Evolutionary conservation across 2,888 invertebrate genomes (phyloP).

Genomic region (Onchidella celtica): DNA sequence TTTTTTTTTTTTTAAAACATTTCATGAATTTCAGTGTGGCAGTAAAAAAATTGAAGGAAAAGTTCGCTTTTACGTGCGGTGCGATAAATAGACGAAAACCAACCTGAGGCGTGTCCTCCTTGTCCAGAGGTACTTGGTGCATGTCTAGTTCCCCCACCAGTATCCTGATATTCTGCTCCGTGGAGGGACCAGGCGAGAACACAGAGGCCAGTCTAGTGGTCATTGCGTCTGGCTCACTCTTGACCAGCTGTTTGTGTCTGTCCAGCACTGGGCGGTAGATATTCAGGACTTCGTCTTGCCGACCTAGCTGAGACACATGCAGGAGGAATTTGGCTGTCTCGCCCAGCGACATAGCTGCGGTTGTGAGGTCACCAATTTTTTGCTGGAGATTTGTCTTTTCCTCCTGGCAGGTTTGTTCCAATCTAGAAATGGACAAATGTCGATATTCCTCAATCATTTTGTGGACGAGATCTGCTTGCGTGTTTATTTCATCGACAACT

Average conservation of each 20-base stretch:
- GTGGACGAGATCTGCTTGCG: conserved; percentile 6
- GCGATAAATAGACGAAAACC: no score
- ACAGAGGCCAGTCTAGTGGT: conserved; percentile 58
- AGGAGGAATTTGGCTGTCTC: conserved; percentile 61
- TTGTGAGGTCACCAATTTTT: conserved; percentile 59
- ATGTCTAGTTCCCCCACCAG: conserved; percentile 68
- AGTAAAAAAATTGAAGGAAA: no score
- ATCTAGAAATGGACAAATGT: conserved; percentile 51
- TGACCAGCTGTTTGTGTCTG: conserved; percentile 65
- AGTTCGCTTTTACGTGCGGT: no score
- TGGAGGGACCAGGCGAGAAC: conserved; percentile 64
- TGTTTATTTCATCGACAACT: neutral
- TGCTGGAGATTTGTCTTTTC: conserved; percentile 58
- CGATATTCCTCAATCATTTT: conserved; percentile 66
- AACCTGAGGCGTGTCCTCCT: conserved; percentile 54
- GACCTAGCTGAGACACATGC: conserved; percentile 63
- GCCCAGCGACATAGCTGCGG: conserved; percentile 58
- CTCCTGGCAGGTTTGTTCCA: conserved; percentile 56
- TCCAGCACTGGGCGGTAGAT: conserved; percentile 62
- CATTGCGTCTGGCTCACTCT: conserved; percentile 65
- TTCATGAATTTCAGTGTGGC: no score
- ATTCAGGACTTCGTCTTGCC: conserved; percentile 67
- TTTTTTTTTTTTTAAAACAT: no score
- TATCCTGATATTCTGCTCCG: conserved; percentile 59
- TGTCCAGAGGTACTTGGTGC: conserved; percentile 57